Evolutionary conservation across 23 tunicate species (phyloP).

Genomic region (Aplidium turbinatum): DNA sequence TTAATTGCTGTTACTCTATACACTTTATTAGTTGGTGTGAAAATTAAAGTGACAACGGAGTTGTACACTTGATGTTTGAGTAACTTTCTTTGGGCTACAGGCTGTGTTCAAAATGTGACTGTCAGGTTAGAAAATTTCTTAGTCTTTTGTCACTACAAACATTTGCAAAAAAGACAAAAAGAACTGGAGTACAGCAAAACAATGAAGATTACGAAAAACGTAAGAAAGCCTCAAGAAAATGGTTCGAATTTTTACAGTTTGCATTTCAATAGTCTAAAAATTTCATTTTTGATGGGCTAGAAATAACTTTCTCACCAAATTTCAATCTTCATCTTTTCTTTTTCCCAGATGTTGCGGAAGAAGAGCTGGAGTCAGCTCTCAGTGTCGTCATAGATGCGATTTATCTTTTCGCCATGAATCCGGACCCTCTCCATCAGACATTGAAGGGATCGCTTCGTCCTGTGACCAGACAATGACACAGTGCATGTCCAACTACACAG

Average conservation of each 20-base stretch:
- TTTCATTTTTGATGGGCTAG: neutral
- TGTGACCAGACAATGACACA: constrained; percentile 42
- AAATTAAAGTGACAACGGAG: no score
- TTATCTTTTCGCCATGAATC: constrained; percentile 46
- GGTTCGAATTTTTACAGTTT: neutral
- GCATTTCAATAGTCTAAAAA: neutral
- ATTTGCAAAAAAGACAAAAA: no score
- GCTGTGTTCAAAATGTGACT: no score
- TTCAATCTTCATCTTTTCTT: neutral
- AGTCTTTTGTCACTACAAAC: no score
- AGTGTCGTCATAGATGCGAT: constrained; percentile 55
- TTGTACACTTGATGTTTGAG: no score
- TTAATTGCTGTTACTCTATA: no score
- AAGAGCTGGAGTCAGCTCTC: constrained; percentile 9
- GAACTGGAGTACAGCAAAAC: no score
- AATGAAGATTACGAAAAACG: no score
- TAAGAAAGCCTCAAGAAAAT: no score
- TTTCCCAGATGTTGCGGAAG: constrained; percentile 58
- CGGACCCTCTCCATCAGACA: constrained; percentile 41
- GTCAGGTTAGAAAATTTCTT: no score
- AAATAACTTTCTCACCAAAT: neutral
- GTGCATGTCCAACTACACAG: constrained; percentile 53
- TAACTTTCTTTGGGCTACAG: no score
- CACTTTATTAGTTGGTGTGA: no score
- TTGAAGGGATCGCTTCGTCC: neutral